Evolutionary conservation across 1,140 invertebrate species (phyloP), one percentile per base, ranked within the genome.

Genomic region (Meloidogyne floridensis): DNA sequence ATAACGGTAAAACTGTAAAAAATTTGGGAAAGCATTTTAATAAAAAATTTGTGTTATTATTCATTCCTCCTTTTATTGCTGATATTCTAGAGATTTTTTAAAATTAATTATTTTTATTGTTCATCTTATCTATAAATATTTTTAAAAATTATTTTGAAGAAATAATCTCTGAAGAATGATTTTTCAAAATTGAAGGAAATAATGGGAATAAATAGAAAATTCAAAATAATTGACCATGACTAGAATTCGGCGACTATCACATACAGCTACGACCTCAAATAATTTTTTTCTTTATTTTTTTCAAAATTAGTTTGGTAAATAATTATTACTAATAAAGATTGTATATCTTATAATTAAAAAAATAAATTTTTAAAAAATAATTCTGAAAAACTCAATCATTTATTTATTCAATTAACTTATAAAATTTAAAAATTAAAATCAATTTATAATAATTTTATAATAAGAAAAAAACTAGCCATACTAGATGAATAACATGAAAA

Each of bases 51-150:
- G 13, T 18, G 59, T 65, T 65, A 65, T 65, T 65, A n/a, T 65
- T 65, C 59, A 65, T 65, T 59, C n/a, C 59, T 65, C 59, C 59
- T 65, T 59, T 59, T 59, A 59, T 59, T 59, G 56, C 56, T 59
- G n/a, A 65, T n/a, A n/a, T 65, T 65, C n/a, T 65, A 5, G 7
- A 4, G 5, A n/a, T 65, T n/a, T 0, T 65, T 65, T 65, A n/a
- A 15, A 59, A 15, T 65, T n/a, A 65, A n/a, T 65, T n/a, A 47
- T 47, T 47, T n/a, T 65, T 65, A 65, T 11, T 10, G 10, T 18
- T 65, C n/a, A 65, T 65, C n/a, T 59, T 59, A 59, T 4, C 13
- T 59, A 59, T 15, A 59, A 59, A 59, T 56, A 56, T 56, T 11
- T 3, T 2, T 59, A 15, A 59, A 59, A 59, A 59, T 59, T 59